Evolutionary conservation across 1,140 invertebrate genomes (phyloP), one percentile per base, ranked within the genome.

Genomic region (Pemphigus obesinymphae): DNA sequence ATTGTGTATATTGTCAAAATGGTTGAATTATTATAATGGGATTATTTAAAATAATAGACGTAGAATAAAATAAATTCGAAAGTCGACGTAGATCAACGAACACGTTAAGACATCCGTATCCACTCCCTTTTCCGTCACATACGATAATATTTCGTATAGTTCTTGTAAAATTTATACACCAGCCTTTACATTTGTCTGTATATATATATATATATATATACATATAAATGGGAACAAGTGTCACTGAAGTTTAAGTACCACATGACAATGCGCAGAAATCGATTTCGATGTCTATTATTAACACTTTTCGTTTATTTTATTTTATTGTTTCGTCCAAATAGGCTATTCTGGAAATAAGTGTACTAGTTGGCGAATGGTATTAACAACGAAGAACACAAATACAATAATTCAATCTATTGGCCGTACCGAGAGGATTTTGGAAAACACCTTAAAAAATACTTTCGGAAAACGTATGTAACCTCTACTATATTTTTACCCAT

Each of bases 381-480:
- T 20, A 23, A 26, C 29, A 11, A 26, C 13, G 31, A 10, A 11
- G 20, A 70, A 45, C 17, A 75, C 20, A 75, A 31, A 17, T n/a
- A 48, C 29, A 55, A 55, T 53, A 55, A 76, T 76, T 76, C 29
- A 23, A 76, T 76, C 50, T 50, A 58, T 53, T 20, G 48, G 31
- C 17, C 50, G 26, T 58, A n/a, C 1, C 73, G n/a, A 31, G 58
- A n/a, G 31, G 66, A 76, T 37, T 76, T 31, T 23, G 50, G 17
- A 76, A 76, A 76, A 76, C 48, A 58, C 50, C 20, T 31, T 23
- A 31, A 10, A 76, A 76, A 76, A 76, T 31, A 58, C 50, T 11
- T 76, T 15, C 34, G 2, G 37, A 17, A 73, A 76, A 76, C 31
- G 34, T 53, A 55, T 20, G 72, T 40, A 43, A 68, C 40, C 66